Percentiles rank a stretch among this genome's conserved stretches.
phyloP scores from a whole-genome alignment of 2,888 invertebrate genomes.

The Hirtodrosophila confusa region DNA sequence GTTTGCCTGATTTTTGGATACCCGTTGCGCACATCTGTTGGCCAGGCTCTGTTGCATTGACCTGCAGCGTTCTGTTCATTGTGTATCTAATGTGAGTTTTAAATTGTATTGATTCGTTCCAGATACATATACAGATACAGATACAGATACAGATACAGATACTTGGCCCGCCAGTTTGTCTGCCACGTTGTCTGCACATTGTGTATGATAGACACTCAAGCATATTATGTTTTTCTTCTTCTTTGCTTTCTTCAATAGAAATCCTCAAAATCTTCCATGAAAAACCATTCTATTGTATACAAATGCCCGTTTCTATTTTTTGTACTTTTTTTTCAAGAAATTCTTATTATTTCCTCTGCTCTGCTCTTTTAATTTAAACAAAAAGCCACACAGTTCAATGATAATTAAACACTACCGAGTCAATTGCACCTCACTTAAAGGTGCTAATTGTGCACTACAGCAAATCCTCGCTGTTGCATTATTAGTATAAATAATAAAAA shows the following conservation, averaged over 20 bases:
- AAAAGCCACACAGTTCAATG: conserved; percentile 30
- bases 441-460: conserved; percentile 59
- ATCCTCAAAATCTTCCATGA: conserved; percentile 55
- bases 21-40: conserved; percentile 73
- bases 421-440: conserved; percentile 46
- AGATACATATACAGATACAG: conserved; percentile 45
- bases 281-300: conserved; percentile 48
- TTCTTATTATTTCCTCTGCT: conserved; percentile 2
- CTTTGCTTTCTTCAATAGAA: conserved; percentile 43
- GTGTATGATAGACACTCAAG: conserved; percentile 23
- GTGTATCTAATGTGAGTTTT: conserved; percentile 60
- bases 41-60: conserved; percentile 53
- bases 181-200: conserved; percentile 53
- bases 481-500: conserved; percentile 45
- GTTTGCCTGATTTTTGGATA: conserved; percentile 36
- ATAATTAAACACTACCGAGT: conserved; percentile 39
- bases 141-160: conserved; percentile 39
- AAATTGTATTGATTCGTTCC: conserved; percentile 61
- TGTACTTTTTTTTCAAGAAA: conserved; percentile 3
- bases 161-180: conserved; percentile 63
- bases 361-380: conserved; percentile 24
- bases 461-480: conserved; percentile 43
- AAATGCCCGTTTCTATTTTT: conserved; percentile 11
- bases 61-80: conserved; percentile 31
- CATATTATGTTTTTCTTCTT: conserved; percentile 23